Conservation (phyloP, 2,113 vertebrate genomes). For the Eptesicus fuscus region DNA sequence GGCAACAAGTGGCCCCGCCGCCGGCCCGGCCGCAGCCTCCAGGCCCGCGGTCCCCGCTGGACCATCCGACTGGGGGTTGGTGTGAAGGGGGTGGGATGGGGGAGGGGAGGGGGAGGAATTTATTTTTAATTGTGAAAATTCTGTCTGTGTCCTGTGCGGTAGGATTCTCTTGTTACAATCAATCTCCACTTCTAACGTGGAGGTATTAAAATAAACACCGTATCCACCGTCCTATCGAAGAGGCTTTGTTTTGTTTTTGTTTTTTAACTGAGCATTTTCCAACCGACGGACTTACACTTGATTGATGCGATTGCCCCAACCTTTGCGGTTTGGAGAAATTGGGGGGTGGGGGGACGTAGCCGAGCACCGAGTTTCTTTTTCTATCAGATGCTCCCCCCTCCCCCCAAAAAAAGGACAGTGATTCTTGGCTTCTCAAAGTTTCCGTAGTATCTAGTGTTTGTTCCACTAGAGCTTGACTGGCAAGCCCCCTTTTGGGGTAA, state of each 20-base stretch:
- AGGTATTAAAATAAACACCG: not conserved
- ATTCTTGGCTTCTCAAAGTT: not conserved
- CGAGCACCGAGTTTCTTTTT: not conserved
- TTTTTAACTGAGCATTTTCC: not conserved
- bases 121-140: not conserved
- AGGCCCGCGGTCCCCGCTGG: not conserved
- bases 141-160: not conserved
- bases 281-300: not conserved
- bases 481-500: not conserved
- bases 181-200: not conserved
- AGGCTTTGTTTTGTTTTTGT: not conserved
- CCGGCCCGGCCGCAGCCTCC: not conserved
- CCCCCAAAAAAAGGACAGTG: not conserved
- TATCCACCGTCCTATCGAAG: not conserved
- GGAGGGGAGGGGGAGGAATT: too few species aligned
- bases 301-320: not conserved
- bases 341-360: not conserved
- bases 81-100: fast-evolving
- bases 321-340: not conserved
- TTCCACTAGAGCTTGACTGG: not conserved
- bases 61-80: not conserved
- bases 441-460: not conserved
- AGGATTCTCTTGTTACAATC: not conserved
- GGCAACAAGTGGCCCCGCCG: not conserved
- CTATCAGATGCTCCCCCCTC: too few species aligned